Percentiles rank a stretch among this genome's conserved stretches.
Evolutionary conservation across 2,113 vertebrate genomes (phyloP).

Genomic region (Prietella phreatophila): DNA sequence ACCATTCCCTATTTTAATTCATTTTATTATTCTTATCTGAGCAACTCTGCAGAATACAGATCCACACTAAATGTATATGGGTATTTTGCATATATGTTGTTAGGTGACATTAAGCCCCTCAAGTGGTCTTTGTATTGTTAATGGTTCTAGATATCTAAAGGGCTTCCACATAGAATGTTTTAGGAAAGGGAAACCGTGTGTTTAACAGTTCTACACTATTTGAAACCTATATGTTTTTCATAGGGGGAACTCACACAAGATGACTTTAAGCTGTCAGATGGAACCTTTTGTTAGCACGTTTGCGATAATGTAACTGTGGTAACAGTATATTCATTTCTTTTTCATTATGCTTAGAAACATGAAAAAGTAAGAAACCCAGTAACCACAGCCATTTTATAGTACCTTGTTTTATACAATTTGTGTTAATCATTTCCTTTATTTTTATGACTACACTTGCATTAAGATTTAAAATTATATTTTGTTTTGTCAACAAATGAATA

Average conservation of each 20-base stretch:
- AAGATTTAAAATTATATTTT: background rate
- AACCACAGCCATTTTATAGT: background rate
- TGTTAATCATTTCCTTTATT: background rate
- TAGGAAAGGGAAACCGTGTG: background rate
- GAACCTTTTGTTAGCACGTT: background rate
- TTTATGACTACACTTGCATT: background rate
- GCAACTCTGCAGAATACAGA: background rate
- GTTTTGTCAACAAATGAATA: background rate
- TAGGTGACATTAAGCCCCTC: background rate
- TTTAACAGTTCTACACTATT: background rate
- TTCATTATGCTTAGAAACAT: background rate
- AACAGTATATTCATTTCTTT: background rate
- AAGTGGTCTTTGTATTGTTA: background rate
- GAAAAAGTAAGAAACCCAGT: background rate
- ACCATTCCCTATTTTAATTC: background rate
- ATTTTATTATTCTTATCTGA: background rate
- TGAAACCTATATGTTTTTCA: background rate
- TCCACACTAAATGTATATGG: conserved; percentile 8
- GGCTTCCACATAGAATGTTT: background rate
- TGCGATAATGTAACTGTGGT: background rate
- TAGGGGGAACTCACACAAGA: background rate
- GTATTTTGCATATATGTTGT: background rate
- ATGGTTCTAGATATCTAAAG: too few species aligned
- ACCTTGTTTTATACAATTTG: background rate
- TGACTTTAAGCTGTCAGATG: background rate